phyloP scores from a whole-genome alignment of 2,888 invertebrate genomes.

The Diarsia dahlii region DNA sequence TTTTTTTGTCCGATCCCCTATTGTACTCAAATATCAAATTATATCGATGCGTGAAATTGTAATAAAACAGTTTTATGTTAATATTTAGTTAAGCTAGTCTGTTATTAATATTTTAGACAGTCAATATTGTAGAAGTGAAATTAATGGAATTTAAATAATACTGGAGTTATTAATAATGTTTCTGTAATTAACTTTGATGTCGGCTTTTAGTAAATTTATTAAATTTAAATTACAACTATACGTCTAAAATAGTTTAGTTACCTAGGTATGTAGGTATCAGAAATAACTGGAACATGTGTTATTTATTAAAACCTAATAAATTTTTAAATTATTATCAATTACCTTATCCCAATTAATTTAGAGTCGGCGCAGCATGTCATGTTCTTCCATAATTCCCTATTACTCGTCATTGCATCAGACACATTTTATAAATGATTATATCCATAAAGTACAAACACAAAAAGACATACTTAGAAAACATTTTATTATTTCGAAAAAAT shows the following conservation, averaged over 20 bases:
- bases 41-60: too few relatives aligned
- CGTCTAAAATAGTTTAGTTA: background rate
- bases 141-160: background rate
- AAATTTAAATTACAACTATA: background rate
- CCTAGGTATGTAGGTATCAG: background rate
- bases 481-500: background rate
- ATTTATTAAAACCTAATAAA: background rate
- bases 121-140: background rate
- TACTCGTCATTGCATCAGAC: too few relatives aligned
- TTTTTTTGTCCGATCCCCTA: too few relatives aligned
- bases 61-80: too few relatives aligned
- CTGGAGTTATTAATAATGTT: background rate
- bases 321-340: background rate
- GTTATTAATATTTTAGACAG: conserved; percentile 5
- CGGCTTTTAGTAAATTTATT: background rate
- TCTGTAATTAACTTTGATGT: background rate
- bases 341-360: too few relatives aligned
- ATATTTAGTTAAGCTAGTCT: conserved; percentile 10
- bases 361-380: too few relatives aligned
- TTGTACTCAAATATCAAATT: too few relatives aligned
- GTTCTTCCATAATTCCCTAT: too few relatives aligned
- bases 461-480: background rate
- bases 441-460: background rate
- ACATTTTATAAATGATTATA: too few relatives aligned
- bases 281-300: background rate